Percentiles rank a stretch among this genome's conserved stretches.
Conservation (phyloP, 2,797 vertebrate species). For the Malacoraja senta region DNA sequence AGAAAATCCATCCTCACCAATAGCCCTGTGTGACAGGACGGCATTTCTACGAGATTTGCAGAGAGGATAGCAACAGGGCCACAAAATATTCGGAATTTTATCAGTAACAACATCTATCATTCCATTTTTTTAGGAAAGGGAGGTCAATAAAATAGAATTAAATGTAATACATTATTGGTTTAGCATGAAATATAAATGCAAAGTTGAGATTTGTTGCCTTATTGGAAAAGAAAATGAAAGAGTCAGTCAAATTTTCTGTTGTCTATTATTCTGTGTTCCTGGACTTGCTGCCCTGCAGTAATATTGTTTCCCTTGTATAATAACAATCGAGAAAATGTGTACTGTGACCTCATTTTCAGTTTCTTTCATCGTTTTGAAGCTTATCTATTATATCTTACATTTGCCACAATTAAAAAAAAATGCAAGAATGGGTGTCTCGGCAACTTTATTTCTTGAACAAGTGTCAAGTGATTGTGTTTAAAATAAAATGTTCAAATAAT, state of each 20-base stretch:
- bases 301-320: not conserved
- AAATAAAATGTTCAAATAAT: not conserved
- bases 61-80: not conserved
- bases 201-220: not conserved
- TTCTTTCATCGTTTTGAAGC: not conserved
- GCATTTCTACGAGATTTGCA: not conserved
- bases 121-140: too few relatives aligned
- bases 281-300: not conserved
- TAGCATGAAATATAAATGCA: not conserved
- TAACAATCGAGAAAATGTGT: not conserved
- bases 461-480: not conserved
- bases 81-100: not conserved
- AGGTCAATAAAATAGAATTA: too few relatives aligned
- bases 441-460: not conserved
- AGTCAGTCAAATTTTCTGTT: not conserved
- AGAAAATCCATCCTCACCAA: not conserved
- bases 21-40: not conserved
- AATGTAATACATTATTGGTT: too few relatives aligned
- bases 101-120: not conserved
- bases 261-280: not conserved
- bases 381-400: not conserved
- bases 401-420: too few relatives aligned
- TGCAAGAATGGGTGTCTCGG: not conserved
- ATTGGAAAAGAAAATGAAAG: not conserved
- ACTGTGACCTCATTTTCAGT: not conserved